Evolutionary conservation across 2,113 vertebrate species (phyloP).

Genomic region (Microtus pennsylvanicus): DNA sequence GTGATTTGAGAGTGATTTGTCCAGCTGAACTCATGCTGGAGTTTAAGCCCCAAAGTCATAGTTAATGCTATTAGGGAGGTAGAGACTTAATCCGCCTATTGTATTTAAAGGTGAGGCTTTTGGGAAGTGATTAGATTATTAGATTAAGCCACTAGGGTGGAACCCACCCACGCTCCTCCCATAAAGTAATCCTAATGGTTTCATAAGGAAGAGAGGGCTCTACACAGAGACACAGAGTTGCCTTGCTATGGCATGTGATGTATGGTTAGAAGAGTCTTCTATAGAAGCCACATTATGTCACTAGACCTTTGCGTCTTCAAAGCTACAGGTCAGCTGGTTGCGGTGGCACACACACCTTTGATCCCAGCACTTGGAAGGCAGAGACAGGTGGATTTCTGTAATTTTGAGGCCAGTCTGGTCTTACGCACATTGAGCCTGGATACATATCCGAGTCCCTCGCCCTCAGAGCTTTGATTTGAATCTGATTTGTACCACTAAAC

Average conservation of each 20-base stretch:
- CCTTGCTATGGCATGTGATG: too few species aligned
- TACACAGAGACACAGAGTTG: neutral
- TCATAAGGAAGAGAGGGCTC: neutral
- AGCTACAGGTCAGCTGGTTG: neutral
- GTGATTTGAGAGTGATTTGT: neutral
- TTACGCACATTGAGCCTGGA: neutral
- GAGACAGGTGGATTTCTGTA: neutral
- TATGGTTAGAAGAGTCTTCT: too few species aligned
- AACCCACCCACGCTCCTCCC: neutral
- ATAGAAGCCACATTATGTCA: too few species aligned
- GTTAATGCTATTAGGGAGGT: neutral
- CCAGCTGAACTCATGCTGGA: neutral
- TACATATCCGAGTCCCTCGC: neutral
- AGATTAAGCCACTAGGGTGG: neutral
- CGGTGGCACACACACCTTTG: neutral
- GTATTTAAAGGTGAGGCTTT: neutral
- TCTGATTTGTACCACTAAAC: neutral
- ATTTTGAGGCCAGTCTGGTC: neutral
- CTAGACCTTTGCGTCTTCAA: neutral
- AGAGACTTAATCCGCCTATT: neutral
- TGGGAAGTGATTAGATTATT: neutral
- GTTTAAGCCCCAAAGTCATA: slow-evolving; percentile 4
- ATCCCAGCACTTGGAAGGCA: neutral
- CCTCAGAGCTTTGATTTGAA: neutral
- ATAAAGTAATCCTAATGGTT: neutral